phyloP scores from a whole-genome alignment of 2,113 vertebrate genomes.

The Gobiocypris rarus region DNA sequence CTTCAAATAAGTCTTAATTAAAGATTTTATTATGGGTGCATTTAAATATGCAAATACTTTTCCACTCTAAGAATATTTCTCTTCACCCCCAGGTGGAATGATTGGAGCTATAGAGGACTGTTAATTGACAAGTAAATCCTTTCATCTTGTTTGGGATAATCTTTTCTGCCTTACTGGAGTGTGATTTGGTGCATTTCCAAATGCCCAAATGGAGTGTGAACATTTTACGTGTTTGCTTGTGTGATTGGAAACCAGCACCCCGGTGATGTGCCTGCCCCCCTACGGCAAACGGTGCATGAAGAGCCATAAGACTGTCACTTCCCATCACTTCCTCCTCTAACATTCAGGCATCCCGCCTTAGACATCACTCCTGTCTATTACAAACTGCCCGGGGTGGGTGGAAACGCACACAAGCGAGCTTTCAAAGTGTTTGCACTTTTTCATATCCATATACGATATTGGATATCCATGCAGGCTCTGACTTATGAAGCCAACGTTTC shows the following conservation, averaged over 20 bases:
- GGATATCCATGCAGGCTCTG: background rate
- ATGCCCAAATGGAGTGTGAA: slow-evolving; percentile 4
- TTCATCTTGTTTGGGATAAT: slow-evolving; percentile 34
- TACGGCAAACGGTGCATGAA: background rate
- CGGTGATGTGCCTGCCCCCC: slow-evolving; percentile 6
- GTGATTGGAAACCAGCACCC: slow-evolving; percentile 2
- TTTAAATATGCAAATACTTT: slow-evolving; percentile 27
- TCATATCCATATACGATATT: background rate
- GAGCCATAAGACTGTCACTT: slow-evolving; percentile 11
- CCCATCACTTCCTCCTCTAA: slow-evolving; percentile 13
- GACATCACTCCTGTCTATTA: background rate
- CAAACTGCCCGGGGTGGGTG: background rate
- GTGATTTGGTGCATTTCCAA: slow-evolving; percentile 15
- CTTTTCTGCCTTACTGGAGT: slow-evolving; percentile 10
- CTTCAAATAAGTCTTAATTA: slow-evolving; percentile 19
- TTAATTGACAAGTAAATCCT: slow-evolving; percentile 41
- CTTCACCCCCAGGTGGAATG: background rate
- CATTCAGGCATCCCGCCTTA: slow-evolving; percentile 9
- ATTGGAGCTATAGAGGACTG: background rate
- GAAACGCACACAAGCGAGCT: slow-evolving; percentile 2
- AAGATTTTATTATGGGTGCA: slow-evolving; percentile 4
- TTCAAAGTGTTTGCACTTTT: slow-evolving; percentile 14
- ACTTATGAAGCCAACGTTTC: background rate
- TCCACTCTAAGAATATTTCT: background rate
- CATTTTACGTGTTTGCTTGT: background rate